phyloP scores from a whole-genome alignment of 1,140 invertebrate species.

The Achatina immaculata region DNA sequence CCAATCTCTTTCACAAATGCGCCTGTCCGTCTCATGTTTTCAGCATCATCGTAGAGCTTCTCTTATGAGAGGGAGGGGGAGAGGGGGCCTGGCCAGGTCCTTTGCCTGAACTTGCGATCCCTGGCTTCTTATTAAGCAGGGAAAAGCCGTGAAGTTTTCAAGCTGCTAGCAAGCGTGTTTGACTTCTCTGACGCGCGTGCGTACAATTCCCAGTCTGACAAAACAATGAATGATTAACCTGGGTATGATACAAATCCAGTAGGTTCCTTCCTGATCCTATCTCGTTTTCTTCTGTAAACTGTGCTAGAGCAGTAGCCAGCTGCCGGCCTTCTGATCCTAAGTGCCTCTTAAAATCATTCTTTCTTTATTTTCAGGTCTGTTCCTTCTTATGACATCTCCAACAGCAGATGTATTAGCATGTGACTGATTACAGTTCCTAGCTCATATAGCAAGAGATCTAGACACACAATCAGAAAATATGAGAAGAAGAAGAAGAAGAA shows the following conservation, averaged over 20 bases:
- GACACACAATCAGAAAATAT: no score
- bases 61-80: no score
- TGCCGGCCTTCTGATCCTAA: conserved; percentile 53
- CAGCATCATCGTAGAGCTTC: no score
- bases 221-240: not conserved
- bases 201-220: not conserved
- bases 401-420: conserved; percentile 39
- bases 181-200: not conserved
- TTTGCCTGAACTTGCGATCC: no score
- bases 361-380: conserved; percentile 9
- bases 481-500: no score
- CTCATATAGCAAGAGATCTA: no score
- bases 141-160: no score
- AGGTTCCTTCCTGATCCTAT: conserved; percentile 15
- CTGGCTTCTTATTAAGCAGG: no score
- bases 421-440: conserved; percentile 1
- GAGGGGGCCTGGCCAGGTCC: no score
- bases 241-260: not conserved
- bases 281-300: conserved; percentile 39
- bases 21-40: no score
- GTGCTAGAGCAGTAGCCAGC: conserved; percentile 44
- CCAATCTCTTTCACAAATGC: no score
- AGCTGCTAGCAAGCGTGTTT: no score
- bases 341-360: conserved; percentile 48
- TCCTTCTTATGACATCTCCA: conserved; percentile 44